Conservation (phyloP, 2,113 vertebrate genomes). For the Progne subis region DNA sequence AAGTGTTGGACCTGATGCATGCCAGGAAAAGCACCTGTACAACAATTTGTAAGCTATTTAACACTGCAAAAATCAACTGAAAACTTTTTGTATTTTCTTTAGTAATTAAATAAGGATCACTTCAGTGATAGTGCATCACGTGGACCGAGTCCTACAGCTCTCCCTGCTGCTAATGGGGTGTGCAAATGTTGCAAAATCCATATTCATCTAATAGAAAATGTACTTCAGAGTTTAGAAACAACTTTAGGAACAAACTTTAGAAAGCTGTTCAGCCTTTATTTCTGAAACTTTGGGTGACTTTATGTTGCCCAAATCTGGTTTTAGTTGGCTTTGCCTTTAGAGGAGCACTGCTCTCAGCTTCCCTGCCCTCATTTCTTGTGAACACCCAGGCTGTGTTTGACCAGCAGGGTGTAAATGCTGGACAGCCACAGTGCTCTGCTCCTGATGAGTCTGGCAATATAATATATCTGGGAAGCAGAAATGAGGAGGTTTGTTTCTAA, state of each 20-base stretch:
- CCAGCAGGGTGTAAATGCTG: neutral
- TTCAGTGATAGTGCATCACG: neutral
- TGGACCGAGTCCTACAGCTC: neutral
- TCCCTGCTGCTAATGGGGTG: neutral
- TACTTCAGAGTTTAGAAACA: neutral
- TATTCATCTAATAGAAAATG: neutral
- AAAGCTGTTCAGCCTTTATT: neutral
- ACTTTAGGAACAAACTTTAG: neutral
- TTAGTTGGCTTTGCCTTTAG: neutral
- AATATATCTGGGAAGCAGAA: rapidly evolving
- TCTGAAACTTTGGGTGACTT: neutral
- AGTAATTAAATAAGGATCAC: neutral
- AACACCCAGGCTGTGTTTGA: rapidly evolving
- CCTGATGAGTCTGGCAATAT: neutral
- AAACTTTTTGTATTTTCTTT: neutral
- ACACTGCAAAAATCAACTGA: neutral
- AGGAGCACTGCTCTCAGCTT: neutral
- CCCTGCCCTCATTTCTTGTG: neutral
- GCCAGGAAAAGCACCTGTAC: neutral
- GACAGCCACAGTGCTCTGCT: neutral
- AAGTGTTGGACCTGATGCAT: neutral
- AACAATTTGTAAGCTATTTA: conserved; percentile 4
- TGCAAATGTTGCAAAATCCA: neutral
- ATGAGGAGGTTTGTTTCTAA: neutral
- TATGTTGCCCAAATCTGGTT: neutral